phyloP scores from a whole-genome alignment of 2,888 invertebrate species.

The Drosophila melanosoma region DNA sequence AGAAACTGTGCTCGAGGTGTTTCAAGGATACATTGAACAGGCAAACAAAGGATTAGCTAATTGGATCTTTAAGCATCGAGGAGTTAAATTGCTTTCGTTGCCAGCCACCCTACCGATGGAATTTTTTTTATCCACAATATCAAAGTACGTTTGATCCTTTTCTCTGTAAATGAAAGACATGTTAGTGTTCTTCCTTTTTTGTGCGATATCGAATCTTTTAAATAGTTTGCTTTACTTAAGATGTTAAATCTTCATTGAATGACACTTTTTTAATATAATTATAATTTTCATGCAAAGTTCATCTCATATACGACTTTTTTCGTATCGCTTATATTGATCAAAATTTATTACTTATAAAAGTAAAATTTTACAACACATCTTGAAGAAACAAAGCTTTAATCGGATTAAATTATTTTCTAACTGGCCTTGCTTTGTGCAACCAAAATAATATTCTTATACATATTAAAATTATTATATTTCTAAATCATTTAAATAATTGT shows the following conservation, averaged over 20 bases:
- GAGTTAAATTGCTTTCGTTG: conserved; percentile 92
- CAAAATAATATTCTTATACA: too few species aligned
- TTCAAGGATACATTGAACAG: conserved; percentile 96
- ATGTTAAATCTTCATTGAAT: background rate
- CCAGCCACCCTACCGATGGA: conserved; percentile 96
- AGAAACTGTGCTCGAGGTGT: conserved; percentile 94
- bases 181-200: background rate
- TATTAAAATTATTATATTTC: background rate
- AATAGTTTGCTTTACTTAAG: background rate
- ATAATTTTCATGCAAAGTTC: background rate
- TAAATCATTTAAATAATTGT: background rate
- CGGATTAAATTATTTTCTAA: background rate
- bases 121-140: conserved; percentile 92
- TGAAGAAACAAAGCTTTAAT: background rate
- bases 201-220: background rate
- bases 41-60: conserved; percentile 96
- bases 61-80: conserved; percentile 94
- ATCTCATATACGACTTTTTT: background rate
- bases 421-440: background rate
- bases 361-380: background rate
- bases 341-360: background rate
- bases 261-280: background rate
- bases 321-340: background rate
- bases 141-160: conserved; percentile 75
- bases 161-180: background rate